Evolutionary conservation across 2,888 invertebrate species (phyloP), one percentile per base, ranked within the genome.

Genomic region (Polymixis lichenea): DNA sequence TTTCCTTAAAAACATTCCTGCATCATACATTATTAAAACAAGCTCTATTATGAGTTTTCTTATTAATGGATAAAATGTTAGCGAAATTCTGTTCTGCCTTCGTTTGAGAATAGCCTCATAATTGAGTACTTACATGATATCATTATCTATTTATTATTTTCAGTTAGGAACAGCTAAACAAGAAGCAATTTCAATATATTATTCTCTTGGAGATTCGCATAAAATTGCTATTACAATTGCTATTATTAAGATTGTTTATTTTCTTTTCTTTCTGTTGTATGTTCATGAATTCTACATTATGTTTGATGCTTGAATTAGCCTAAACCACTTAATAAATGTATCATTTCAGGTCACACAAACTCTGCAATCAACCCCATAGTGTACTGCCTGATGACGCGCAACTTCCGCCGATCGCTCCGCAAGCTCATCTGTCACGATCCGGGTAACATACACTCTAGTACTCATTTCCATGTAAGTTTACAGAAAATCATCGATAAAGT

Each of bases 321-420:
- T 66, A 61, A 65, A 28, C 5, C 7, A 43, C 2, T 0, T n/a
- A 22, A 28, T 7, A 11, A 8, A 5, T 19, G 1, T 82, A 2
- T 69, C 0, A 7, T 92, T 91, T 2, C 93, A 93, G 98, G 98
- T 9, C 98, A 98, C 93, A 97, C 97, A 7, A 98, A 98, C 93
- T 98, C 98, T 4, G 98, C 98, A 9, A 97, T 98, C 88, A 98
- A 98, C 94, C 98, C 98, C 0, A 97, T 98, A 38, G 97, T 98
- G 65, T 98, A 98, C 93, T 98, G 98, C 91, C 97, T 98, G 90
- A 97, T 98, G 97, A 98, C 98, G 64, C 97, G 97, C 79, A 98
- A 98, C 93, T 98, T 98, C 93, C 95, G 98, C 0, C 97, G 97
- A 58, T 98, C 98, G 5, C 97, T 98, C 17, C 97, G 97, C 84